A percentile compares a stretch with the other conserved stretches of the same genome.
phyloP scores from a whole-genome alignment of 2,888 invertebrate genomes.

The Tetragonula carbonaria region DNA sequence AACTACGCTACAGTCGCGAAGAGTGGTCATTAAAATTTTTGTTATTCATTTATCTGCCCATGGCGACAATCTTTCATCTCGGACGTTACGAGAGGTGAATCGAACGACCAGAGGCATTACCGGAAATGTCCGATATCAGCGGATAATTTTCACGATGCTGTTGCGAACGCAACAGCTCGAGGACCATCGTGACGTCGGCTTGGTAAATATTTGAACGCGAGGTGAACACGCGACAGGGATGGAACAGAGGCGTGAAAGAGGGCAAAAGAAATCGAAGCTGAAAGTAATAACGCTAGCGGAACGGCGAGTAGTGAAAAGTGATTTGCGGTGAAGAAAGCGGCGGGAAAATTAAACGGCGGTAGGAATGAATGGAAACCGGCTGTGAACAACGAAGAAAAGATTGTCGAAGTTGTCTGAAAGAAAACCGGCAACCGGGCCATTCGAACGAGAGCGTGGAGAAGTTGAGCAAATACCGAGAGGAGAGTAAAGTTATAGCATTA shows the following conservation, averaged over 20 bases:
- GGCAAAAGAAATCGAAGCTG: not conserved
- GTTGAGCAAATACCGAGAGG: not conserved
- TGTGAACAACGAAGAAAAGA: not conserved
- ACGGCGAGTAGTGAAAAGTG: not conserved
- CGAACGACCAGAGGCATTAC: not conserved
- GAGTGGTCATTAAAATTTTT: too few species aligned
- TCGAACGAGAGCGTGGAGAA: not conserved
- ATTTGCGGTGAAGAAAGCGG: not conserved
- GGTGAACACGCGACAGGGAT: constrained; percentile 4
- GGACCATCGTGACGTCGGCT: constrained; percentile 21
- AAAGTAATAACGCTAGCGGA: not conserved
- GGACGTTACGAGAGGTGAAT: not conserved
- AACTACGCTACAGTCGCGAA: too few species aligned
- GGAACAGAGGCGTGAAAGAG: not conserved
- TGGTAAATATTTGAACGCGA: constrained; percentile 39
- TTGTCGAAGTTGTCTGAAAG: not conserved
- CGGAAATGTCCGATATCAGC: constrained; percentile 12
- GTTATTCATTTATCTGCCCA: too few species aligned
- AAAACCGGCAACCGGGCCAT: not conserved
- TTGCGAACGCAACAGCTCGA: not conserved
- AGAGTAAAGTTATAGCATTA: constrained; percentile 5
- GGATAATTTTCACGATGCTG: constrained; percentile 37
- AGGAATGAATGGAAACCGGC: not conserved
- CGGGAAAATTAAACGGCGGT: not conserved
- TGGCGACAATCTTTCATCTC: too few species aligned